phyloP scores from a whole-genome alignment of 1,140 invertebrate genomes.

The Chionoecetes opilio region DNA sequence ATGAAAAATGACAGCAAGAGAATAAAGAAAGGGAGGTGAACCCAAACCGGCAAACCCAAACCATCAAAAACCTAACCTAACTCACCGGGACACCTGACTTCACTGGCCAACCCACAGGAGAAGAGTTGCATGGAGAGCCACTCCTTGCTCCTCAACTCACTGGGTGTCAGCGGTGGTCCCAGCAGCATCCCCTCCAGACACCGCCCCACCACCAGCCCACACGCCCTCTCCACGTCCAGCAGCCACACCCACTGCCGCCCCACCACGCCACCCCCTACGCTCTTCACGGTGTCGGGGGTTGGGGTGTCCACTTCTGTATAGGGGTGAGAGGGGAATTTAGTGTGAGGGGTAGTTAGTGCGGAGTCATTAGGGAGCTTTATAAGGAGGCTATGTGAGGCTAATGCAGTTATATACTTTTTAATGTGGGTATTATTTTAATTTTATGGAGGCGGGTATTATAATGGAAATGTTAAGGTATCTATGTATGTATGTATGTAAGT shows the following conservation, averaged over 20 bases:
- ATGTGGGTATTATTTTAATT: too few relatives aligned
- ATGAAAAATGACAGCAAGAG: too few relatives aligned
- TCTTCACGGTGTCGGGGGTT: conserved; percentile 80
- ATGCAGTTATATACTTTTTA: too few relatives aligned
- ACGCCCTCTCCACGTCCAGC: conserved; percentile 87
- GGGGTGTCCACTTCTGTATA: conserved; percentile 79
- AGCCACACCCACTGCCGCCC: conserved; percentile 86
- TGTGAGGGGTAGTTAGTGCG: too few relatives aligned
- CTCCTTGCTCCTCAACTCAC: conserved; percentile 84
- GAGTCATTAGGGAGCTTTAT: too few relatives aligned
- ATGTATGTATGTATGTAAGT: too few relatives aligned
- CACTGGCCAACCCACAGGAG: conserved; percentile 85
- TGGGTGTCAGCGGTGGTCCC: conserved; percentile 84
- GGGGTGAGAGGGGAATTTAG: neutral
- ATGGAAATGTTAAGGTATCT: too few relatives aligned
- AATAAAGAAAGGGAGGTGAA: too few relatives aligned
- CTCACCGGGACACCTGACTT: conserved; percentile 62
- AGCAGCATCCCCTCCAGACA: conserved; percentile 87
- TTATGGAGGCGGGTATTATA: too few relatives aligned
- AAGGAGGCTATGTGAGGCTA: too few relatives aligned
- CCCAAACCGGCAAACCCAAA: neutral
- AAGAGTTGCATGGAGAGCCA: conserved; percentile 87
- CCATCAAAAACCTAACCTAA: neutral
- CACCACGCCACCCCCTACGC: conserved; percentile 80
- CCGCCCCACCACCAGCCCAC: conserved; percentile 87